phyloP scores from a whole-genome alignment of 2,113 vertebrate genomes.

The Aspiorhynchus laticeps region DNA sequence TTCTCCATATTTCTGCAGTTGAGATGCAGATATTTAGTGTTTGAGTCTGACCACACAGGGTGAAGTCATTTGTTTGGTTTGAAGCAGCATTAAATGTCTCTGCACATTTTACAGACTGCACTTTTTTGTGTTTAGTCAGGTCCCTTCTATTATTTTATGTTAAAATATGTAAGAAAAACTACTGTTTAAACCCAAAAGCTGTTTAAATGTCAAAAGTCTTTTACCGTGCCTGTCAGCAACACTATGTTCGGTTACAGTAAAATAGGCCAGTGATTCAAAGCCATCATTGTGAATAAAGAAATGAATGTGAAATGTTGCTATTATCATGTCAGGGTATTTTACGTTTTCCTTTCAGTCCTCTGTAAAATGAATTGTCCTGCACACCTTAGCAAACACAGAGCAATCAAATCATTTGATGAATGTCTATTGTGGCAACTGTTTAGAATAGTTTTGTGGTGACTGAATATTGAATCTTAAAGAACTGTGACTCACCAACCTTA shows the following conservation, averaged over 20 bases:
- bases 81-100: neutral
- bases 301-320: neutral
- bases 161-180: neutral
- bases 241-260: neutral
- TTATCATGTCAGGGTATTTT: neutral
- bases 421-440: neutral
- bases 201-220: conserved; percentile 3
- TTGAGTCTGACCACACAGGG: neutral
- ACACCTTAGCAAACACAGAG: neutral
- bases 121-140: neutral
- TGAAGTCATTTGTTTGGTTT: neutral
- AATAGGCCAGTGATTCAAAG: neutral
- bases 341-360: neutral
- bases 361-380: neutral
- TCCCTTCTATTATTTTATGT: neutral
- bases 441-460: neutral
- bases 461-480: neutral
- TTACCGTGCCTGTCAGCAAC: neutral
- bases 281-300: neutral
- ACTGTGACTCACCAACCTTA: neutral
- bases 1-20: neutral
- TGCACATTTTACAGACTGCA: neutral
- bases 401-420: neutral
- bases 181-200: neutral
- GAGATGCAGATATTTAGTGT: neutral